phyloP scores from a whole-genome alignment of 2,888 invertebrate species.

The Platynereis dumerilii region DNA sequence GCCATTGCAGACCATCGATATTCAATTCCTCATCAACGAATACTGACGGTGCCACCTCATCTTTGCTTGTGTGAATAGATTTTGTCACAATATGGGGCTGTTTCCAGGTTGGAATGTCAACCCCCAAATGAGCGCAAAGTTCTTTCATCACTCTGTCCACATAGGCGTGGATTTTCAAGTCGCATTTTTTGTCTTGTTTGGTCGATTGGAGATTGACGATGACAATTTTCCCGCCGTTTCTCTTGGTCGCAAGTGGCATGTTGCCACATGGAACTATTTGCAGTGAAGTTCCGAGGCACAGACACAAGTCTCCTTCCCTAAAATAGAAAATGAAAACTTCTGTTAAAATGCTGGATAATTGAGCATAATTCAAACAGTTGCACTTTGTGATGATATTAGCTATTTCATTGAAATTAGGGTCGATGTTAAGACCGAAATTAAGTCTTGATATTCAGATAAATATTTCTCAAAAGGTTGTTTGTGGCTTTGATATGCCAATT shows the following conservation, averaged over 20 bases:
- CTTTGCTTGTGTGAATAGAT: conserved; percentile 40
- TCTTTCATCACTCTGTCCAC: conserved; percentile 77
- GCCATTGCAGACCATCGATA: too few species aligned
- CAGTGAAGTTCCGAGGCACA: conserved; percentile 95
- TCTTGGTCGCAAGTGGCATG: conserved; percentile 81
- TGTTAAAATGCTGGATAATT: too few species aligned
- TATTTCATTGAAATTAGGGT: too few species aligned
- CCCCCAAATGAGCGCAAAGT: conserved; percentile 69
- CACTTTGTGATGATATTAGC: too few species aligned
- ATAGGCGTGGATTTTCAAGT: conserved; percentile 85
- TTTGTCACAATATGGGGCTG: conserved; percentile 46
- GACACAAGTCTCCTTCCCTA: conserved; percentile 89
- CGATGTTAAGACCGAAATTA: too few species aligned
- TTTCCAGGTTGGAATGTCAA: conserved; percentile 78
- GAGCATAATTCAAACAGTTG: too few species aligned
- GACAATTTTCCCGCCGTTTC: conserved; percentile 85
- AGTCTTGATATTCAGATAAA: too few species aligned
- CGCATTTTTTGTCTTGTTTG: conserved; percentile 89
- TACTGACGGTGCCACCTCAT: background rate
- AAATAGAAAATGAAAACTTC: conserved; percentile 53
- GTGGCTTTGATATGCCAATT: too few species aligned
- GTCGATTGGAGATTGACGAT: conserved; percentile 98
- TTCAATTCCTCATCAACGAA: background rate
- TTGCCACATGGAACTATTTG: conserved; percentile 98
- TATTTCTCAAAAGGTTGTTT: too few species aligned